Percentiles rank a stretch among this genome's conserved stretches.
These are phyloP conservation scores for Schizopygopsis pylzovi DNA, from an alignment of 2,797 vertebrate species.

Conservation along the genomic window DNA sequence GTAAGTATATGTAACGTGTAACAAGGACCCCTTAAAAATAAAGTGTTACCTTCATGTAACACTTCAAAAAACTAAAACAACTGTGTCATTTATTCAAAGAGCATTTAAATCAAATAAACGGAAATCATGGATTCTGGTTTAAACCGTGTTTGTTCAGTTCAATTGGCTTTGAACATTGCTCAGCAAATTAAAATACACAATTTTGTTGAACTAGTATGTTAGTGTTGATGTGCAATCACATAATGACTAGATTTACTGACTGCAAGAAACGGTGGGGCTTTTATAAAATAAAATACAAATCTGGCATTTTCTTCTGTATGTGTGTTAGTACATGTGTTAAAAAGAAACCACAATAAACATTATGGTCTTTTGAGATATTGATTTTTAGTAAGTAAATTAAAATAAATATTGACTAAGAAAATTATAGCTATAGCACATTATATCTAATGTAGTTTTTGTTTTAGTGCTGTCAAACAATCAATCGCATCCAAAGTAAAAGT, in stretches of 20 bases:
- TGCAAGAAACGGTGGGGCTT: neutral
- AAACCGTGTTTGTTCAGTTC: neutral
- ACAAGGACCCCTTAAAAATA: neutral
- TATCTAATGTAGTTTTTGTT: neutral
- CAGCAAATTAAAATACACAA: neutral
- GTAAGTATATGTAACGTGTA: neutral
- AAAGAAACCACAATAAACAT: neutral
- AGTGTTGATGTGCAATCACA: neutral
- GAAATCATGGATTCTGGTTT: neutral
- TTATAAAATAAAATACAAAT: neutral
- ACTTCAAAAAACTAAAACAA: neutral
- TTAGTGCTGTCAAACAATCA: neutral
- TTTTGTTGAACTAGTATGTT: neutral
- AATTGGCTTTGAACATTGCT: neutral
- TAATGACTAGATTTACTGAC: neutral
- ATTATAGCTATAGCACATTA: neutral
- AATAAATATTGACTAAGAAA: neutral
- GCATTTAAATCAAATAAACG: neutral
- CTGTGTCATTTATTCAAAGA: neutral
- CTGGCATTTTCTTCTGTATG: neutral
- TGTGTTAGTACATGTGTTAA: neutral
- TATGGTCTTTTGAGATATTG: neutral
- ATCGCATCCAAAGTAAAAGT: no score
- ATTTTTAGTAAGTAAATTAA: neutral
- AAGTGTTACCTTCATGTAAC: neutral